Conservation (phyloP, 2,113 vertebrate species). For the Dasyurus viverrinus region DNA sequence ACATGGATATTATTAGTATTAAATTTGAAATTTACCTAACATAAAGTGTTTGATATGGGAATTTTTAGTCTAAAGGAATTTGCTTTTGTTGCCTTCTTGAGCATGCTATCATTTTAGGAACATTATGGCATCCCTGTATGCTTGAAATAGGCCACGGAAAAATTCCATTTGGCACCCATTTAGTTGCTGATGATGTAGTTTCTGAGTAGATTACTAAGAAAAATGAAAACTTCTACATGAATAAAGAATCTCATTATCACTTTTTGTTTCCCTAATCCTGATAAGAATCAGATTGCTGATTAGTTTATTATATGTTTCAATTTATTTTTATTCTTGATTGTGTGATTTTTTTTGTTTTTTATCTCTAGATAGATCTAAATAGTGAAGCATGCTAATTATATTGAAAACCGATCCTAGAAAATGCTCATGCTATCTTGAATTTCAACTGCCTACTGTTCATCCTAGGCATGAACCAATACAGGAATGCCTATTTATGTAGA, state of each 20-base stretch:
- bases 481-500: neutral
- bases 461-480: slow-evolving; percentile 2
- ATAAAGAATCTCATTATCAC: slow-evolving; percentile 40
- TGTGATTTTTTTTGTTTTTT: neutral
- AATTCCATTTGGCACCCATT: neutral
- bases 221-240: neutral
- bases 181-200: neutral
- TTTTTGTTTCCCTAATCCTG: slow-evolving; percentile 16
- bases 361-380: neutral
- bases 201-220: neutral
- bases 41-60: slow-evolving; percentile 59
- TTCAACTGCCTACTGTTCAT: neutral
- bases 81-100: slow-evolving; percentile 57
- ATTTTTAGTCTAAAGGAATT: slow-evolving; percentile 40
- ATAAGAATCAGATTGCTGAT: neutral
- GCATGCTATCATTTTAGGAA: neutral
- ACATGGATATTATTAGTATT: neutral
- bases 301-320: slow-evolving; percentile 23
- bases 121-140: slow-evolving; percentile 36
- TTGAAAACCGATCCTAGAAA: neutral
- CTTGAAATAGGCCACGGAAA: slow-evolving; percentile 43
- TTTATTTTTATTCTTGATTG: slow-evolving; percentile 49
- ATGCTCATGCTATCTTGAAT: neutral
- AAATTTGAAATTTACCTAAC: neutral
- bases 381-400: neutral